A percentile compares a stretch with the other conserved stretches of the same genome.
These are phyloP conservation scores for Ophonus ardosiacus DNA, from an alignment of 2,888 invertebrate genomes.

Conservation along the genomic window DNA sequence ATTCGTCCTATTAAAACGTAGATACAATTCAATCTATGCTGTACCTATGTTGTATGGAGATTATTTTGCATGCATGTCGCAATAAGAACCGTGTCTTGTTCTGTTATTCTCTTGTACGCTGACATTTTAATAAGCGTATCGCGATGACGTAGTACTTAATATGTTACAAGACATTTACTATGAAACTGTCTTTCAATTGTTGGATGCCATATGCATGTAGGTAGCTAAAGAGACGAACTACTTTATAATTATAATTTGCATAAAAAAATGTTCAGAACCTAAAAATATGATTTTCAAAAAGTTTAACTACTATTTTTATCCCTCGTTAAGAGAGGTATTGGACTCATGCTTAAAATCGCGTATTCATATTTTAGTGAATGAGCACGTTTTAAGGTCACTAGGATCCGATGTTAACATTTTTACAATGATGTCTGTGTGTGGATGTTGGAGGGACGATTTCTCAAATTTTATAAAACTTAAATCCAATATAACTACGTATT, in stretches of 20 bases:
- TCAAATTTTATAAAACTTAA: too few relatives aligned
- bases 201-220: background rate
- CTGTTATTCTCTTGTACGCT: conserved; percentile 2
- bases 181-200: conserved; percentile 4
- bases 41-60: background rate
- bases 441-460: too few relatives aligned
- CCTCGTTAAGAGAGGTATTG: too few relatives aligned
- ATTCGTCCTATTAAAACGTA: background rate
- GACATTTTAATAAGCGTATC: conserved; percentile 38
- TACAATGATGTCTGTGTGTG: too few relatives aligned
- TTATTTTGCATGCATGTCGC: conserved; percentile 21
- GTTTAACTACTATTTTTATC: too few relatives aligned
- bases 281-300: too few relatives aligned
- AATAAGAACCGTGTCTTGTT: conserved; percentile 29
- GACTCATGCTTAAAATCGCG: too few relatives aligned
- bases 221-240: background rate
- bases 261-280: too few relatives aligned
- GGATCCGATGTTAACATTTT: too few relatives aligned
- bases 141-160: background rate
- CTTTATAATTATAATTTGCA: background rate
- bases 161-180: conserved; percentile 8
- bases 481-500: too few relatives aligned
- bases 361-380: too few relatives aligned
- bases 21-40: background rate
- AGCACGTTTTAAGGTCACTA: too few relatives aligned